Conservation (phyloP, 2,113 vertebrate species). For the Dipodomys ordii region DNA sequence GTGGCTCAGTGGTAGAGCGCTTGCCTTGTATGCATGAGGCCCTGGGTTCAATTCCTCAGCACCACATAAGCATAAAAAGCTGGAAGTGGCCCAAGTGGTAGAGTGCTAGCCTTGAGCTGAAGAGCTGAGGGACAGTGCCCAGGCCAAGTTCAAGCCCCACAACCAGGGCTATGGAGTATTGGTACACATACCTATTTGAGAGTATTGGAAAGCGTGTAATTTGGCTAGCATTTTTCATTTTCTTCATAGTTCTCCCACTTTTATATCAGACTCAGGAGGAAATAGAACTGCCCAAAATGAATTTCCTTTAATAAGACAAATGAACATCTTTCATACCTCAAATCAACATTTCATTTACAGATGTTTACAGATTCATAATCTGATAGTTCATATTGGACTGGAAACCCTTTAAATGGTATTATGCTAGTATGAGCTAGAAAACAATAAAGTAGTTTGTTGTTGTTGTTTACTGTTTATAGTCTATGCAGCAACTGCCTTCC, state of each 20-base stretch:
- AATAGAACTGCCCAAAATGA: background rate
- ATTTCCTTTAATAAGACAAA: background rate
- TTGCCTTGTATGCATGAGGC: too few relatives aligned
- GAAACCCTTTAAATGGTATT: slow-evolving; percentile 39
- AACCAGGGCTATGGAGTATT: too few relatives aligned
- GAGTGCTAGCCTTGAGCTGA: too few relatives aligned
- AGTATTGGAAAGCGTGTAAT: background rate
- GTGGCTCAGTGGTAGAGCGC: too few relatives aligned
- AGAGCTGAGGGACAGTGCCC: too few relatives aligned
- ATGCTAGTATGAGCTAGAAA: slow-evolving; percentile 23
- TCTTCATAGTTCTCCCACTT: slow-evolving; percentile 17
- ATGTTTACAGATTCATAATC: background rate
- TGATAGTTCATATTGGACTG: slow-evolving; percentile 78
- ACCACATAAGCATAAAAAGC: too few relatives aligned
- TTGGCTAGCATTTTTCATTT: background rate
- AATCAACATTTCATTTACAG: background rate
- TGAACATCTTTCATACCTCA: background rate
- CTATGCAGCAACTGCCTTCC: background rate
- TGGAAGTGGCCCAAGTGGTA: too few relatives aligned
- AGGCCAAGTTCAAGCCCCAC: too few relatives aligned
- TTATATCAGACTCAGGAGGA: background rate
- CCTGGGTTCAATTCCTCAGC: too few relatives aligned
- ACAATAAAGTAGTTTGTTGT: too few relatives aligned
- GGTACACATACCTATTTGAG: too few relatives aligned
- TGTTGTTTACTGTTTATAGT: background rate